phyloP scores from a whole-genome alignment of 1,140 invertebrate genomes.

The Capitella teleta region DNA sequence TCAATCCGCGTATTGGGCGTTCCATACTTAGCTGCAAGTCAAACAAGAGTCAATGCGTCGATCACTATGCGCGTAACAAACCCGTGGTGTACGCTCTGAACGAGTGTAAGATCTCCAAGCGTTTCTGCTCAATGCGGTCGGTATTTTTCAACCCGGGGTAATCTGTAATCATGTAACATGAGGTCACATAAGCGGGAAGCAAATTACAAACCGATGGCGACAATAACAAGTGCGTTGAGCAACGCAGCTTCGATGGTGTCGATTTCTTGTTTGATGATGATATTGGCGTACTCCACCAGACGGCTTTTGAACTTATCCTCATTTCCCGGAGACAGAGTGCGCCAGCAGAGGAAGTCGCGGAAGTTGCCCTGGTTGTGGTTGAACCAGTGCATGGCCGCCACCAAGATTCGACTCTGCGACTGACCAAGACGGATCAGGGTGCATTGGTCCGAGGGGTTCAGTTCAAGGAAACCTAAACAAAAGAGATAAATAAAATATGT shows the following conservation, averaged over 20 bases:
- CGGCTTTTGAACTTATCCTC: conserved; percentile 6
- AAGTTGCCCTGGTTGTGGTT: conserved; percentile 9
- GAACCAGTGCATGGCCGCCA: conserved; percentile 11
- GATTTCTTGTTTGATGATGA: not conserved
- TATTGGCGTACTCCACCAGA: conserved; percentile 5
- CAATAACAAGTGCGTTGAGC: conserved; percentile 9
- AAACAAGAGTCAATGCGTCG: not conserved
- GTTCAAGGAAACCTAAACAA: conserved; percentile 7
- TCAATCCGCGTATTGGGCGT: conserved; percentile 12
- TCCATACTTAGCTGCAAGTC: conserved; percentile 13
- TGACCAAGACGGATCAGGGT: conserved; percentile 10
- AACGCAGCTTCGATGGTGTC: conserved; percentile 10
- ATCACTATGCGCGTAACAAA: not conserved
- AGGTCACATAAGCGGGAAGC: not conserved
- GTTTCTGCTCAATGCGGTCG: not conserved
- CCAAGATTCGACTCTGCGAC: conserved; percentile 12
- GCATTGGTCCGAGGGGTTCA: conserved; percentile 8
- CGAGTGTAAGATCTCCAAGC: not conserved
- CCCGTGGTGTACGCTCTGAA: conserved; percentile 4
- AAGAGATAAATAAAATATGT: not conserved
- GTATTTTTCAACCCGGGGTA: not conserved
- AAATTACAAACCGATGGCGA: conserved; percentile 7
- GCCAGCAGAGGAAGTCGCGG: conserved; percentile 9
- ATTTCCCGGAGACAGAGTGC: not conserved
- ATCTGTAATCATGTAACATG: conserved; percentile 2